These are phyloP conservation scores for Opisthocomus hoazin DNA, from an alignment of 2,113 vertebrate genomes.

Conservation along the genomic window DNA sequence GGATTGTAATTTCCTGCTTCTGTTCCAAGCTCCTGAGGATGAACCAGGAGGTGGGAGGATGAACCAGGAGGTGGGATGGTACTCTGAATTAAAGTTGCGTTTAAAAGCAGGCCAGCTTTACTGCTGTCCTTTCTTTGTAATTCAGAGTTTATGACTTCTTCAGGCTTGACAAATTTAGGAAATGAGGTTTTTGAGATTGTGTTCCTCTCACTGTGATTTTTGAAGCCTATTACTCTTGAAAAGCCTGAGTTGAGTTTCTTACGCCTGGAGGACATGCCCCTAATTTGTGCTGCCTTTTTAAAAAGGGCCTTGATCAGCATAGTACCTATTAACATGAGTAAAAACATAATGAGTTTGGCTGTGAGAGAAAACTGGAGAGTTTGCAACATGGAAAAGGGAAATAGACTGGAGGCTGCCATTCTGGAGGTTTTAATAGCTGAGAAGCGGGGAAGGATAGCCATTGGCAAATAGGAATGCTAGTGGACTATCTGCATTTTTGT, in stretches of 20 bases:
- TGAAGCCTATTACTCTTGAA: conserved; percentile 2
- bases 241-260: not conserved
- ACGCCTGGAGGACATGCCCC: not conserved
- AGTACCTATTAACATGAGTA: not conserved
- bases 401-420: not conserved
- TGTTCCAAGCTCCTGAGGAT: not conserved
- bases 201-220: not conserved
- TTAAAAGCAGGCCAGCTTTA: not conserved
- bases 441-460: not conserved
- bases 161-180: not conserved
- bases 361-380: not conserved
- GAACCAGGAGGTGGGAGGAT: not conserved
- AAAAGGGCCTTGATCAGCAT: not conserved
- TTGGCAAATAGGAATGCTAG: not conserved
- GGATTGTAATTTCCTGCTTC: not conserved
- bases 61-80: not conserved
- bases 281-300: not conserved
- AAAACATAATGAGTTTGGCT: not conserved
- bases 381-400: not conserved
- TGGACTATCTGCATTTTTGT: not conserved
- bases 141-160: not conserved
- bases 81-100: not conserved
- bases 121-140: not conserved
- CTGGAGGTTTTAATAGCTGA: not conserved
- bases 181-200: not conserved